These are phyloP conservation scores for Penelope pileata DNA, from an alignment of 2,113 vertebrate genomes.

Conservation along the genomic window DNA sequence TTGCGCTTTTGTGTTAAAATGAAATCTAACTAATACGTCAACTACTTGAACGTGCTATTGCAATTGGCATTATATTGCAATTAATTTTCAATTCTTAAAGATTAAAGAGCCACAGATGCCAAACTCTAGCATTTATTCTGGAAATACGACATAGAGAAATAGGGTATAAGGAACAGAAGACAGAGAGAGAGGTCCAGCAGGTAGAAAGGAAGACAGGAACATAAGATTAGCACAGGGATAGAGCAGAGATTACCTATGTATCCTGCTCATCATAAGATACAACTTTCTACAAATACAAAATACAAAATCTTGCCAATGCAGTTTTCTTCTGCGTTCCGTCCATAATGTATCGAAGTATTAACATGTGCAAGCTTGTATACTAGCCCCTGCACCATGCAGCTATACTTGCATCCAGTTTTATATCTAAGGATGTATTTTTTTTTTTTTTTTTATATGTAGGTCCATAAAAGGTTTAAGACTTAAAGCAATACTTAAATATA, in stretches of 20 bases:
- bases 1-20: background rate
- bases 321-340: background rate
- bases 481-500: background rate
- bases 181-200: background rate
- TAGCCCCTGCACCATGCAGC: background rate
- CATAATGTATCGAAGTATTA: background rate
- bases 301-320: background rate
- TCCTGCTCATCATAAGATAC: background rate
- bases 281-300: too few relatives aligned
- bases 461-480: background rate
- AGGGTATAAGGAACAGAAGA: background rate
- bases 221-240: background rate
- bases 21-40: background rate
- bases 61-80: background rate
- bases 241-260: background rate
- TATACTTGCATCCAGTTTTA: background rate
- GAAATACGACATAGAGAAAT: background rate
- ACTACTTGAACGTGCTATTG: background rate
- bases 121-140: background rate
- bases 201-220: background rate
- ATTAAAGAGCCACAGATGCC: background rate
- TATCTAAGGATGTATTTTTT: background rate
- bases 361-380: background rate
- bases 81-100: background rate
- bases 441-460: background rate